These are phyloP conservation scores for Propithecus coquereli DNA, from an alignment of 2,113 vertebrate species.

Conservation along the genomic window DNA sequence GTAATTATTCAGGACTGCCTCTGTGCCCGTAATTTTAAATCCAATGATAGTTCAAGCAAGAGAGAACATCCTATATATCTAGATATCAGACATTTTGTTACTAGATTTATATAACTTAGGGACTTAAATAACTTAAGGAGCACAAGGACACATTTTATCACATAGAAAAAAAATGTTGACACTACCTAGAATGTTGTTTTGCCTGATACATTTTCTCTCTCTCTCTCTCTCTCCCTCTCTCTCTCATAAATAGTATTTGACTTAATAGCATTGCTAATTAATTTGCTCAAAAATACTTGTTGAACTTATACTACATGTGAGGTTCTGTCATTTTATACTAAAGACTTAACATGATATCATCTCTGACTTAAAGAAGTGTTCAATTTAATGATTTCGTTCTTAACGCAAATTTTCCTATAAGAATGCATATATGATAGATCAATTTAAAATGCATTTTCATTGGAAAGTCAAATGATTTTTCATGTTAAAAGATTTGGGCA, in stretches of 20 bases:
- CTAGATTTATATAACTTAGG: neutral
- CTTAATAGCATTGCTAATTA: neutral
- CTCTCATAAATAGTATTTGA: neutral
- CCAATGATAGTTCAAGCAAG: neutral
- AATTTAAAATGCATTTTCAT: neutral
- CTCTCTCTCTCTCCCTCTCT: neutral
- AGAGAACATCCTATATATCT: neutral
- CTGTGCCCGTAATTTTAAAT: neutral
- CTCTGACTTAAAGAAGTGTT: neutral
- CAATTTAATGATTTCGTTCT: neutral
- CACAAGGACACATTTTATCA: neutral
- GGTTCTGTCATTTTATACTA: neutral
- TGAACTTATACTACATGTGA: neutral
- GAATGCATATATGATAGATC: neutral
- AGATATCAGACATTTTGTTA: neutral
- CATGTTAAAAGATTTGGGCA: neutral
- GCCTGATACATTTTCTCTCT: neutral
- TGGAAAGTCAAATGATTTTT: neutral
- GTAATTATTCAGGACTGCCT: slow-evolving; percentile 11
- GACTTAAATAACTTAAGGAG: neutral
- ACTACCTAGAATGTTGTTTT: neutral
- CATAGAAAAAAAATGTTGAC: neutral
- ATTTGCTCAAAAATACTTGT: slow-evolving; percentile 18
- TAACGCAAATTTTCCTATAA: neutral
- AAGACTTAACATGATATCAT: neutral